Evolutionary conservation across 2,113 vertebrate species (phyloP), one percentile per base, ranked within the genome.

Genomic region (Syrmaticus mikado): DNA sequence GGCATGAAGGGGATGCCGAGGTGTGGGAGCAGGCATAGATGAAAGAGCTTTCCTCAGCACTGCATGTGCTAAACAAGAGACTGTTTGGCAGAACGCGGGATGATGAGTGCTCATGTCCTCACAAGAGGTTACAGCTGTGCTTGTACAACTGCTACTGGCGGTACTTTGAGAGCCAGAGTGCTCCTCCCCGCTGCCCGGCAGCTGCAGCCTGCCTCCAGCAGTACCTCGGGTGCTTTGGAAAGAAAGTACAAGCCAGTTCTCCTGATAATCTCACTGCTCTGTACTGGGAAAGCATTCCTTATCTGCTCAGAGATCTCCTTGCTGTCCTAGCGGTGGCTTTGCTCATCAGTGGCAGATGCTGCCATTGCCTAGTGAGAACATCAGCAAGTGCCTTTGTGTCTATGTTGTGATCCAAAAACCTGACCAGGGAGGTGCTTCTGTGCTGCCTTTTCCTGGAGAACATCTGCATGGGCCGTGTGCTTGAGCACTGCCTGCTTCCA

Each of bases 371-470:
- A 0, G 0, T 48, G 52, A 68, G 52, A 46, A 8, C 1, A 10
- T 19, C 30, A 50, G 22, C 2, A 13, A 22, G 11, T 1, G 1
- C n/a, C 52, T 86, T 25, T 48, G 32, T 38, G 58, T 36, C 61
- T 55, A 0, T 25, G 34, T 13, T 65, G 62, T 0, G 0, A 57
- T 57, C 57, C 9, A 0, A 9, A 25, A 61, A 17, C 46, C n/a
- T 40, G n/a, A 28, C 76, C 60, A 30, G 66, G 45, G 30, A 8
- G 1, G 1, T 76, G 53, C 32, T 65, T 82, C 61, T 65, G 30
- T 57, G 61, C 24, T 40, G n/a, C 36, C 34, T 78, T 43, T 81
- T 38, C 27, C 4, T 11, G 28, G n/a, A 9, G 40, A 32, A 30
- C 7, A 8, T 36, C 8, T 18, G 40, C 8, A 9, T 8, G 10